Base-by-base conservation (phyloP, 2,888 invertebrate species). In the Spisula solida region DNA sequence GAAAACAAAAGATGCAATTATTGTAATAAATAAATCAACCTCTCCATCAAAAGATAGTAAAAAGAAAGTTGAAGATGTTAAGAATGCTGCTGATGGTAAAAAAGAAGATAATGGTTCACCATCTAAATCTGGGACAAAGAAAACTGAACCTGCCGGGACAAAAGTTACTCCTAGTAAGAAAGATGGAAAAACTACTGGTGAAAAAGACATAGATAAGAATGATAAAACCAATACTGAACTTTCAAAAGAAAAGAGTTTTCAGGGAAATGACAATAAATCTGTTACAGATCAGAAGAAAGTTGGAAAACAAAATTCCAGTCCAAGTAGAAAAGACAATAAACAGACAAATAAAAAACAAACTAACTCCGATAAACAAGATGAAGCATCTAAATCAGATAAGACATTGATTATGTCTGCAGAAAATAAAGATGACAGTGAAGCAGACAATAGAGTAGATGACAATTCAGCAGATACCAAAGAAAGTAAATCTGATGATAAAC, bases 31-130 rank as follows among this genome's bases (percentile, higher is more conserved):
- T 10, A 31, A 14, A 14, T 75, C 75, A 31, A 12, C 75, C 16
- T 31, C 2, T 14, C 5, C 31, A 75, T 34, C 75, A 14, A 75
- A 75, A 31, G 31, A 31, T 31, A 31, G 34, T 75, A 25, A 75
- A 16, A 75, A 75, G 31, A 75, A 75, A 75, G 75, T 75, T 34
- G 75, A 75, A 75, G 75, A 75, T 75, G 75, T 18, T 18, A 75
- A 31, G 1, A 75, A 34, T 18, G 31, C 31, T 31, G 31, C 60
- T 66, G 60, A 66, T 66, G n/a, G 25, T 66, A 25, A 66, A 66
- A 25, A n/a, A 25, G 25, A 10, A 25, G 25, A 6, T 66, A 10
- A 66, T 2, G 25, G 25, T n/a, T 41, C 41, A 51, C 14, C 51
- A 51, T 51, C n/a, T 25, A 66, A 66, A 66, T 66, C 60, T 66